phyloP scores from a whole-genome alignment of 2,888 invertebrate species.

The Allygus modestus region DNA sequence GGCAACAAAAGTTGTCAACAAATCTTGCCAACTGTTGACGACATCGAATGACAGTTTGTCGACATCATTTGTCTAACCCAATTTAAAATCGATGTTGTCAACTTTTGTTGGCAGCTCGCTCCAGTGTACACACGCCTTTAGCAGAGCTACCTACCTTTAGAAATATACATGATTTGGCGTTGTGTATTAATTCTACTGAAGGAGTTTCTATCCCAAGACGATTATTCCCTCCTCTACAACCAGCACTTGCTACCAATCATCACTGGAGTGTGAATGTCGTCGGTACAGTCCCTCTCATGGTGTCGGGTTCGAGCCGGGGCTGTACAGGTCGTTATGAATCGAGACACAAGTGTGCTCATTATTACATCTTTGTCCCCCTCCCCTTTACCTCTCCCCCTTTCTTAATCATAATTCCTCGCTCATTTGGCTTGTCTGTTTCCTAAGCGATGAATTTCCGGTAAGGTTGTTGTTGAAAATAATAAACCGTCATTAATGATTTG shows the following conservation, averaged over 20 bases:
- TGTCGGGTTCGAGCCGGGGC: not conserved
- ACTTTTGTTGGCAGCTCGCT: too few relatives aligned
- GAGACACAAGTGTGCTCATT: slow-evolving; percentile 24
- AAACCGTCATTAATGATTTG: too few relatives aligned
- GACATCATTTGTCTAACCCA: too few relatives aligned
- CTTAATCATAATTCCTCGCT: slow-evolving; percentile 7
- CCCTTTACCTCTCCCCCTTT: not conserved
- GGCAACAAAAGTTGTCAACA: too few relatives aligned
- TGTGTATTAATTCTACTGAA: too few relatives aligned
- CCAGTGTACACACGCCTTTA: too few relatives aligned
- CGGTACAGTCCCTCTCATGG: not conserved
- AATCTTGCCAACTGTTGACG: too few relatives aligned
- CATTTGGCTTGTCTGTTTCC: not conserved
- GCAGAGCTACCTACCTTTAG: too few relatives aligned
- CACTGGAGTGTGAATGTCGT: not conserved
- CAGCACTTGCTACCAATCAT: not conserved
- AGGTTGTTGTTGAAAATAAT: not conserved
- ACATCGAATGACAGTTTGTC: too few relatives aligned
- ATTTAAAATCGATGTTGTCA: too few relatives aligned
- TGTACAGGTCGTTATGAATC: slow-evolving; percentile 22
- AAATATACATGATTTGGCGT: too few relatives aligned
- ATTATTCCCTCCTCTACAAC: not conserved
- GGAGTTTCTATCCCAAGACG: too few relatives aligned
- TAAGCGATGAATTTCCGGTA: not conserved
- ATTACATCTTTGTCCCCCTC: not conserved